Evolutionary conservation across 2,113 vertebrate genomes (phyloP).

Genomic region (Microtus richardsoni): DNA sequence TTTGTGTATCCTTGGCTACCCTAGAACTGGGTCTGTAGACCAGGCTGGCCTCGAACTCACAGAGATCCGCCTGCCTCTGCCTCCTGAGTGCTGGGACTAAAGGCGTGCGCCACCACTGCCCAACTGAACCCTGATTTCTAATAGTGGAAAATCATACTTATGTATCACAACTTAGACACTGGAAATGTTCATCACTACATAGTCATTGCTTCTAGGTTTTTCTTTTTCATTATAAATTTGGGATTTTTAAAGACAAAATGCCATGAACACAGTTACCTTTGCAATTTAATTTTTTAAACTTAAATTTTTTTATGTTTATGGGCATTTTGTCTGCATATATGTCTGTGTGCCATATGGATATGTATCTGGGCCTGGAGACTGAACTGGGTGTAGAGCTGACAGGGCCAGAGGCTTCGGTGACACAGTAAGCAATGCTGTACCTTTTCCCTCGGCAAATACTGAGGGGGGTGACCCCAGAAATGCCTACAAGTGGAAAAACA

Average conservation of each 20-base stretch:
- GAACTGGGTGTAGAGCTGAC: not conserved
- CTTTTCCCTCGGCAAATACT: conserved; percentile 28
- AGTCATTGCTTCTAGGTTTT: not conserved
- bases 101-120: not conserved
- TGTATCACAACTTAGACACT: not conserved
- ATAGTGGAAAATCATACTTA: not conserved
- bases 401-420: not conserved
- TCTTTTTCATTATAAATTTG: not conserved
- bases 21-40: not conserved
- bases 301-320: not conserved
- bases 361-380: not conserved
- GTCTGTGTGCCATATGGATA: not conserved
- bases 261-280: not conserved
- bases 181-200: not conserved
- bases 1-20: not conserved
- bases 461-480: not conserved
- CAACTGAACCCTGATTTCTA: not conserved
- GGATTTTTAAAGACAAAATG: not conserved
- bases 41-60: not conserved
- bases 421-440: not conserved
- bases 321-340: not conserved
- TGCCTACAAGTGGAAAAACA: conserved; percentile 23
- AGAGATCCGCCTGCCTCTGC: not conserved
- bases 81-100: not conserved
- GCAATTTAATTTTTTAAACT: not conserved